Evolutionary conservation across 2,888 invertebrate genomes (phyloP).

Genomic region (Caenorhabditis afra): DNA sequence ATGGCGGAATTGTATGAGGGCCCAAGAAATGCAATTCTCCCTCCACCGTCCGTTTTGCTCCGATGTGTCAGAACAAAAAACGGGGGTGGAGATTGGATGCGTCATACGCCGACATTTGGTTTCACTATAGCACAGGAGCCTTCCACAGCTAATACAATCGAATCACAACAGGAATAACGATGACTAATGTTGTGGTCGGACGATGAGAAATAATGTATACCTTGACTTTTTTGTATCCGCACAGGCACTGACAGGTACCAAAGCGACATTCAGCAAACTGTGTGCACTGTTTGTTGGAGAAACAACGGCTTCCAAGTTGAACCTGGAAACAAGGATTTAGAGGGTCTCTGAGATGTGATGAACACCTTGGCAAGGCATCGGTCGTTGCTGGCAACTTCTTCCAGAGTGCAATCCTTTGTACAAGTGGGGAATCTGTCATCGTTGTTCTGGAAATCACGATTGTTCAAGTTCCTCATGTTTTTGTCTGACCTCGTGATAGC

Average conservation of each 20-base stretch:
- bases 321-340: slow-evolving; percentile 34
- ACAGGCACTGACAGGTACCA: slow-evolving; percentile 79
- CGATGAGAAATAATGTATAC: slow-evolving; percentile 2
- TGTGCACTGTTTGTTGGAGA: slow-evolving; percentile 76
- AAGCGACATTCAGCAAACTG: slow-evolving; percentile 77
- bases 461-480: too few relatives aligned
- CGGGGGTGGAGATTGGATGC: background rate
- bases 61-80: background rate
- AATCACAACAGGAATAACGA: too few relatives aligned
- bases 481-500: slow-evolving; percentile 72
- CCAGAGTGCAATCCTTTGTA: slow-evolving; percentile 71
- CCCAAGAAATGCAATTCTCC: slow-evolving; percentile 15
- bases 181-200: background rate
- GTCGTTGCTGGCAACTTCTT: slow-evolving; percentile 65
- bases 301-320: slow-evolving; percentile 68
- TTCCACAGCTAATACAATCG: too few relatives aligned
- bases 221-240: slow-evolving; percentile 74
- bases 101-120: background rate
- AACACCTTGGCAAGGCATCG: slow-evolving; percentile 60
- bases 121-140: too few relatives aligned
- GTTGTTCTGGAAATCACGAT: slow-evolving; percentile 68
- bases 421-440: slow-evolving; percentile 80
- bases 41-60: slow-evolving; percentile 7
- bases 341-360: too few relatives aligned
- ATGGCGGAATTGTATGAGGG: slow-evolving; percentile 19